phyloP scores from a whole-genome alignment of 2,888 invertebrate species.

The Steromphala cineraria region DNA sequence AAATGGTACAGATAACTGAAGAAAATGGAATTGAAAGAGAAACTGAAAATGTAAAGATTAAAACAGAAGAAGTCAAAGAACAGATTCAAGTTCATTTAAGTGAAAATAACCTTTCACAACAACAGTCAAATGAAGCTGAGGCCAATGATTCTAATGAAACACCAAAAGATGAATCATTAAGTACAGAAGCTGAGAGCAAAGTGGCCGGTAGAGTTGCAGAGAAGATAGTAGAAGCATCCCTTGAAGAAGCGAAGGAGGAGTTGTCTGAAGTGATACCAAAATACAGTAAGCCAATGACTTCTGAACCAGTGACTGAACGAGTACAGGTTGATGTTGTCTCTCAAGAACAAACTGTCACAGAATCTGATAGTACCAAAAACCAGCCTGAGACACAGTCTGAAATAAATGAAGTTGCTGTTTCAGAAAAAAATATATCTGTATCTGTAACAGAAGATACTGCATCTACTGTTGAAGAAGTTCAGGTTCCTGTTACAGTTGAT shows the following conservation, averaged over 20 bases:
- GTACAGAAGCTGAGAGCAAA: neutral
- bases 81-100: neutral
- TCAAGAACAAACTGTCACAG: constrained; percentile 23
- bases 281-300: no score
- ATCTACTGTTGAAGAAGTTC: neutral
- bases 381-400: constrained; percentile 30
- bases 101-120: neutral
- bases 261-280: neutral
- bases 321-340: neutral
- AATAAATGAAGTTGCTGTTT: constrained; percentile 33
- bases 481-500: neutral
- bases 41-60: neutral
- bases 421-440: constrained; percentile 18
- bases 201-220: neutral
- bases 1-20: no score
- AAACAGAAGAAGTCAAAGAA: constrained; percentile 9
- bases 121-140: no score
- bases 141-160: no score
- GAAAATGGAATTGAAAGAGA: neutral
- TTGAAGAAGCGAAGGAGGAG: neutral
- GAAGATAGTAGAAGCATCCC: neutral
- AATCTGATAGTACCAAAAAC: constrained; percentile 1
- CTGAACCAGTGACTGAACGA: no score
- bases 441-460: neutral
- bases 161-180: no score